phyloP scores from a whole-genome alignment of 2,113 vertebrate species.

The Phalacrocorax brasilianus region DNA sequence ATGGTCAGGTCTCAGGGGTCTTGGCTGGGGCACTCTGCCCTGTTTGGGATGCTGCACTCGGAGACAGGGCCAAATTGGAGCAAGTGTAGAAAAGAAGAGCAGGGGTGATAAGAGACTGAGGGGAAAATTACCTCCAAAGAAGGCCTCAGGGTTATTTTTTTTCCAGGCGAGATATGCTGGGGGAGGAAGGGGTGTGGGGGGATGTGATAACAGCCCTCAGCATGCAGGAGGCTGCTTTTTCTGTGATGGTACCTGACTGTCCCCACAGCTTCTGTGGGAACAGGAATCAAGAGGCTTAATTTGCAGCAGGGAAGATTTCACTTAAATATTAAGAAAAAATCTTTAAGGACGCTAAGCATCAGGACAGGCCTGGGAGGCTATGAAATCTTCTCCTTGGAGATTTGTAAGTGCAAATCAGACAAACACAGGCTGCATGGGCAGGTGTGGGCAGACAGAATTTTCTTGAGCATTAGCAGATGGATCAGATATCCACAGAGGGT shows the following conservation, averaged over 20 bases:
- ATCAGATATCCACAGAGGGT: neutral
- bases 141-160: neutral
- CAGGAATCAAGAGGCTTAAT: neutral
- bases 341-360: neutral
- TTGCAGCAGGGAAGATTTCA: conserved; percentile 2
- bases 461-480: neutral
- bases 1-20: neutral
- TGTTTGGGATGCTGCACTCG: neutral
- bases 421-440: neutral
- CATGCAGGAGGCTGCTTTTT: neutral
- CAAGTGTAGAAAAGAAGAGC: neutral
- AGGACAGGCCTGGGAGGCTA: neutral
- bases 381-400: neutral
- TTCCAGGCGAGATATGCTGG: neutral
- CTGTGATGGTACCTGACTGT: neutral
- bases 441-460: neutral
- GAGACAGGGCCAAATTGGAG: neutral
- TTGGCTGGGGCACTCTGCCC: neutral
- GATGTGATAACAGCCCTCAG: neutral
- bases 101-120: neutral
- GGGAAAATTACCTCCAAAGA: neutral
- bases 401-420: neutral
- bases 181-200: neutral
- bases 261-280: neutral
- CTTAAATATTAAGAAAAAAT: neutral